Evolutionary conservation across 35 echinoderm and acorn worm genomes (phyloP), one percentile per base, ranked within the genome.

Genomic region (Apostichopus californicus): DNA sequence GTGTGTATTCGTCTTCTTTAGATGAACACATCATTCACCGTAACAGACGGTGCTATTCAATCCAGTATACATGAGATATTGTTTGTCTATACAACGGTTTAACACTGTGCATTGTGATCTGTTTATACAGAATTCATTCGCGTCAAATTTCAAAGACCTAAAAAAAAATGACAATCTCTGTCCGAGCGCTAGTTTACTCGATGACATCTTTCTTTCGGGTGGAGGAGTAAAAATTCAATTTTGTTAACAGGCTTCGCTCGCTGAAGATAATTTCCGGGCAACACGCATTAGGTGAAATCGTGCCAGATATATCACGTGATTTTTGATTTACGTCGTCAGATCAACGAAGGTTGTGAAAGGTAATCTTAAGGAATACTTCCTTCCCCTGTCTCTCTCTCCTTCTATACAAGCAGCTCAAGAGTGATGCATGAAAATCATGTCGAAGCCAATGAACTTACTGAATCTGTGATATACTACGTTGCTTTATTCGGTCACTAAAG

Each of bases 241-340:
- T 85, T 85, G 55, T 58, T 58, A 58, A 60, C 81, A 85, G 81
- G 15, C 64, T 75, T 56, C 81, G 8, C 15, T 59, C 8, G 55
- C 57, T 58, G 81, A 59, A 85, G 81, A 22, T 85, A 85, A 85
- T 85, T 85, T 85, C 81, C 81, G 81, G 81, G 58, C 81, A 85
- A 85, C 81, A 85, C 81, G 81, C 81, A 85, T 85, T 85, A 85
- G 81, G 81, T 85, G 81, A 85, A 59, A 58, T 57, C 6, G 14
- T 55, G 57, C 25, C 57, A 23, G 81, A n/a, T 57, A 85, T 18
- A 15, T 61, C 81, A 85, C 81, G 81, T 85, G 81, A 85, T 12
- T 4, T 75, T 75, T 75, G n/a, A 75, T 75, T 75, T 75, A 75
- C 71, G 15, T 75, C 14, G 6, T 13, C 6, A 14, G n/a, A 18